phyloP scores from a whole-genome alignment of 2,888 invertebrate species.

The Pyrrhosoma nymphula region DNA sequence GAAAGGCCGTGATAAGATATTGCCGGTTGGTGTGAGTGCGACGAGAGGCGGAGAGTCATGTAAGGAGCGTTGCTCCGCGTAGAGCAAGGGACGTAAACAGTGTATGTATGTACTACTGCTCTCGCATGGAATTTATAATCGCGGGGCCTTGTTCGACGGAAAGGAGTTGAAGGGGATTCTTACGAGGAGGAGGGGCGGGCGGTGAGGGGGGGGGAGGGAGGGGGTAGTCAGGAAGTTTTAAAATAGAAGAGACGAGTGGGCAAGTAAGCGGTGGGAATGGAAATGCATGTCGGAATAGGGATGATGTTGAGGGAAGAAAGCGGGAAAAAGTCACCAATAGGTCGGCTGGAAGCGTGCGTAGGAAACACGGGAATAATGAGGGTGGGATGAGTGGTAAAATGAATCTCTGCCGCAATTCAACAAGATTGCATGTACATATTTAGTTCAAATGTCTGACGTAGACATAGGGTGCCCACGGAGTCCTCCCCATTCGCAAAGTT shows the following conservation, averaged over 20 bases:
- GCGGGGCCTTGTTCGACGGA: background rate
- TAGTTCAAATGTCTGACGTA: no score
- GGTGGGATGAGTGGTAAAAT: no score
- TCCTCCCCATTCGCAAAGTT: no score
- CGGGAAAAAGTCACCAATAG: background rate
- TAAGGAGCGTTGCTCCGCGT: slow-evolving; percentile 24
- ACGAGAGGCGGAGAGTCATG: background rate
- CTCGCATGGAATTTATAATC: slow-evolving; percentile 22
- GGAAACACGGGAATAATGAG: no score
- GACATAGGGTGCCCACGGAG: no score
- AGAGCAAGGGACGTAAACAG: slow-evolving; percentile 22
- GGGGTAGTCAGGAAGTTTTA: background rate
- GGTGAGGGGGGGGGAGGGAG: no score
- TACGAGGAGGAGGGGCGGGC: background rate
- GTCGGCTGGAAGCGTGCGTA: no score
- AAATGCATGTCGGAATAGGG: background rate
- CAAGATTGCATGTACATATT: no score
- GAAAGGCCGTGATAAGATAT: background rate
- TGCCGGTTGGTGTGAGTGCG: background rate
- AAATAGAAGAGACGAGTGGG: background rate
- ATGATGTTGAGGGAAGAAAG: background rate
- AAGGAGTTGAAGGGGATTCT: background rate
- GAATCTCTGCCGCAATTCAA: no score
- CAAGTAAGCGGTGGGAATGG: background rate
- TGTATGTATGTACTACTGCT: background rate